Conservation (phyloP, 35 echinoderm and acorn worm genomes). For the Hemicentrotus pulcherrimus region DNA sequence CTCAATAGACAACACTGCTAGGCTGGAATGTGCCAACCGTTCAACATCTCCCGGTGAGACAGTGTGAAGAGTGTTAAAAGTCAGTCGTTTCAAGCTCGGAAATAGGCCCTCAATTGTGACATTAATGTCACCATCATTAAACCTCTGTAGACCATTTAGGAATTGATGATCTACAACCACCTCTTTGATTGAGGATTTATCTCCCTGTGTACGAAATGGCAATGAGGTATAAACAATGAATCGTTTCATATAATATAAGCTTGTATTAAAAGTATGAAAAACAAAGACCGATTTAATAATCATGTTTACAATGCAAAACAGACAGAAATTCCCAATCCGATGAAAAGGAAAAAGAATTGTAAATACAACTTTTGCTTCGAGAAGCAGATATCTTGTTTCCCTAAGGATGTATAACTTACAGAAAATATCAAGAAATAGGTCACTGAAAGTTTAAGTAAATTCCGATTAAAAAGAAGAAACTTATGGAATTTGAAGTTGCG, state of each 20-base stretch:
- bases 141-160: not conserved
- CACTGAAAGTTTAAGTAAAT: too few relatives aligned
- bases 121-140: not conserved
- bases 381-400: too few relatives aligned
- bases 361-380: too few relatives aligned
- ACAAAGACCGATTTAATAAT: not conserved
- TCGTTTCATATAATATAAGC: not conserved
- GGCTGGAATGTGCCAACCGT: not conserved
- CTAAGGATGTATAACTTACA: too few relatives aligned
- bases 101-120: not conserved
- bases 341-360: too few relatives aligned
- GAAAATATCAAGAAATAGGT: too few relatives aligned
- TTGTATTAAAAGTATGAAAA: not conserved
- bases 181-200: not conserved
- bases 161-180: not conserved
- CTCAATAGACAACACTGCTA: not conserved
- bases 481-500: too few relatives aligned
- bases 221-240: not conserved
- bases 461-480: too few relatives aligned
- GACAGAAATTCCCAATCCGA: not conserved
- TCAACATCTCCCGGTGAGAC: not conserved
- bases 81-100: not conserved
- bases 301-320: not conserved
- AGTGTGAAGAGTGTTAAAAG: not conserved
- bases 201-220: not conserved